Conservation (phyloP, 2,797 vertebrate genomes). For the Podarcis lilfordi region DNA sequence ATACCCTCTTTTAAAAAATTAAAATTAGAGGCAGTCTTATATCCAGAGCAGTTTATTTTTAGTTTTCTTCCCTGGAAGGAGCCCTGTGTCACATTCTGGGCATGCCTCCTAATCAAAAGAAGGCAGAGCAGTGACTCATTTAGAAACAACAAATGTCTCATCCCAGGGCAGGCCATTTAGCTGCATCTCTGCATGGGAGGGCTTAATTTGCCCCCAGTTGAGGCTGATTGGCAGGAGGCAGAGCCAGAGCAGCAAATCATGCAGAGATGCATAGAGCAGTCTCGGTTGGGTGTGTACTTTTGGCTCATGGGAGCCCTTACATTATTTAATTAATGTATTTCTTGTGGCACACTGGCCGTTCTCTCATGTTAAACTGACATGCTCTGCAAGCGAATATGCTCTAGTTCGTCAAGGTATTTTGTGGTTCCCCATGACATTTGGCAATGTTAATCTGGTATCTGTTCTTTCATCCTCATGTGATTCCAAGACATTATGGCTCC, state of each 20-base stretch:
- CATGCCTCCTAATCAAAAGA: not conserved
- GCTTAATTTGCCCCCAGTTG: not conserved
- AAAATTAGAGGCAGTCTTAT: not conserved
- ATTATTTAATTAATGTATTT: not conserved
- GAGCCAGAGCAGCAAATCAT: no score
- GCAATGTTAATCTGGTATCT: constrained; percentile 22
- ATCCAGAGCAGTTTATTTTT: not conserved
- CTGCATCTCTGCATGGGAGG: not conserved
- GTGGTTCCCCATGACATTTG: not conserved
- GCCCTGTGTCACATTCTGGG: not conserved
- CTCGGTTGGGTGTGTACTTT: not conserved
- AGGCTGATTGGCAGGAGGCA: not conserved
- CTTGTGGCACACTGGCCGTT: not conserved
- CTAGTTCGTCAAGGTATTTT: not conserved
- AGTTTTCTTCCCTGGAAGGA: not conserved
- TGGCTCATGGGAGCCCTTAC: not conserved
- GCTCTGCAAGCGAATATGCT: not conserved
- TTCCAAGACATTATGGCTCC: constrained; percentile 31
- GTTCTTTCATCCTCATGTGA: constrained; percentile 40
- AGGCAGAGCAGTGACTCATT: not conserved
- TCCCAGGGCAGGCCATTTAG: not conserved
- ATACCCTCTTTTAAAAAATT: not conserved
- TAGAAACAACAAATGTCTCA: not conserved
- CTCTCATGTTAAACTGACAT: not conserved
- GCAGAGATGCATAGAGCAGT: not conserved